A percentile compares a stretch with the other conserved stretches of the same genome.
These are phyloP conservation scores for Eonycteris spelaea DNA, from an alignment of 2,113 vertebrate genomes.

Conservation along the genomic window DNA sequence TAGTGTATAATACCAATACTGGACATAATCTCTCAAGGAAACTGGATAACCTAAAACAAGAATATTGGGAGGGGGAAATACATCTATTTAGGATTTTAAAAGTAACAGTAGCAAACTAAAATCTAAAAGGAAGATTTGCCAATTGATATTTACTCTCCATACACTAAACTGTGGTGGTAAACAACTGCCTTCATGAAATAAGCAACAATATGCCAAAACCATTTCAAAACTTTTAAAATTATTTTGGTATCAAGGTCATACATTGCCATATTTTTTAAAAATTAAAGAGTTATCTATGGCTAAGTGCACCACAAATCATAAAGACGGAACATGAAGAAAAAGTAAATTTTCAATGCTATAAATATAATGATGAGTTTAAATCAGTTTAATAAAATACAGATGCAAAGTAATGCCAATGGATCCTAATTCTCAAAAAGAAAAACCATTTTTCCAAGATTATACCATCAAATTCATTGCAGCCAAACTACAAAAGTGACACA, in stretches of 20 bases:
- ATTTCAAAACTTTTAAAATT: not conserved
- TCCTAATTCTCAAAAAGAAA: not conserved
- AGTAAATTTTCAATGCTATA: not conserved
- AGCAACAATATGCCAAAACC: not conserved
- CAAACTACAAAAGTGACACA: slow-evolving; percentile 1
- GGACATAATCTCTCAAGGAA: slow-evolving; percentile 98
- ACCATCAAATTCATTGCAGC: not conserved
- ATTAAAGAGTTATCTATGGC: not conserved
- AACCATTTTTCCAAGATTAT: not conserved
- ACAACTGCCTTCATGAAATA: not conserved
- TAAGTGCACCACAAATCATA: not conserved
- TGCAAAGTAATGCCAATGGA: not conserved
- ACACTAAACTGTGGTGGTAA: not conserved
- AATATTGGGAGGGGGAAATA: not conserved
- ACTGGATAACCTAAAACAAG: slow-evolving; percentile 93
- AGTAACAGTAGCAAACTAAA: not conserved
- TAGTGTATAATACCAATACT: slow-evolving; percentile 99
- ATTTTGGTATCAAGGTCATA: not conserved
- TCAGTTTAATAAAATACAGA: not conserved
- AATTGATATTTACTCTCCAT: not conserved
- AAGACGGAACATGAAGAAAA: not conserved
- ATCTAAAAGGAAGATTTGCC: not conserved
- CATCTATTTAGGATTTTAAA: slow-evolving; percentile 6
- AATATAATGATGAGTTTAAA: not conserved
- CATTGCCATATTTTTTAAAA: not conserved